Base-by-base conservation (phyloP, 2,113 vertebrate species). In the Camelus dromedarius region DNA sequence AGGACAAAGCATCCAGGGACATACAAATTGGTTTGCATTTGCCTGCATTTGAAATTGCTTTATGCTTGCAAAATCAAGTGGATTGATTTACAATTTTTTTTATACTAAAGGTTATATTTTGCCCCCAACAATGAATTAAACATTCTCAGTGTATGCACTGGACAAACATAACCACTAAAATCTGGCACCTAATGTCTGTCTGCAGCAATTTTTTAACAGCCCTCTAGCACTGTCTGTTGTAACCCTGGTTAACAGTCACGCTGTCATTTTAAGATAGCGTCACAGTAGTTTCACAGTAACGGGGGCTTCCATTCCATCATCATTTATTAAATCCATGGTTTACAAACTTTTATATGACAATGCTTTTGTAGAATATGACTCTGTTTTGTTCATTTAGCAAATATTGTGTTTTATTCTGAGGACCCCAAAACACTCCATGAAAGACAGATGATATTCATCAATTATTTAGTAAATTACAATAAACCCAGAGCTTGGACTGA, bases 261-360 rank as follows among this genome's bases (percentile, higher is more conserved):
- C 22, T 79, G 24, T 20, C 16, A 26, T 48, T 82, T 62, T 54
- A 48, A 82, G 26, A 4, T 19, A 1, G 20, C 0, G 15, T 52
- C 30, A 48, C 1, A 6, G 35, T 19, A 1, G 20, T 0, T 12
- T 52, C 30, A 48, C 1, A 6, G 35, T 30, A 86, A 1, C 3
- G 18, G 15, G 28, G 5, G 8, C 4, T 32, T 96, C 28, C 14
- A 32, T 38, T 54, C 11, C 4, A 46, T 48, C 32, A 32, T 8
- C 67, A 83, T 50, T 38, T 70, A 50, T 75, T 75, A 75, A 19
- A 35, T 28, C 10, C 9, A 18, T 15, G 14, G 6, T 22, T 42
- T 95, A 67, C 32, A 32, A 82, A 75, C 26, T 50, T 66, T 56
- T 26, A 3, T 15, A 12, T 3, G 2, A 69, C 50, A 15, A 60